These are phyloP conservation scores for Ptychodera flava DNA, from an alignment of 35 echinoderm and acorn worm species.

Conservation along the genomic window DNA sequence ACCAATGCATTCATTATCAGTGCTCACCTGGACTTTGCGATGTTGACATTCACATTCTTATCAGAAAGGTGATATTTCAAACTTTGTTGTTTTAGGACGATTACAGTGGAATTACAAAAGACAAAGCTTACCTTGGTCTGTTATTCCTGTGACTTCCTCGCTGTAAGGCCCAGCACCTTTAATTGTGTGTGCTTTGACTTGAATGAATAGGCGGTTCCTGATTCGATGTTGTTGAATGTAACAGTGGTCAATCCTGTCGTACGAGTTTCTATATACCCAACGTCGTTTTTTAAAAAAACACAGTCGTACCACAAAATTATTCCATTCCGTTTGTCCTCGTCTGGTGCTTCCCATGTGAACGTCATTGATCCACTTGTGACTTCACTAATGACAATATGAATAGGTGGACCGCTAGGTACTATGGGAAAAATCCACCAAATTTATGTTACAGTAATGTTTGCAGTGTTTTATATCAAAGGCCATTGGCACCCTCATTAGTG, in stretches of 20 bases:
- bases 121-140: not conserved
- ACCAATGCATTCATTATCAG: no score
- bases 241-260: not conserved
- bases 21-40: no score
- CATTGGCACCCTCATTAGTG: no score
- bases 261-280: not conserved
- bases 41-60: no score
- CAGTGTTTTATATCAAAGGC: no score
- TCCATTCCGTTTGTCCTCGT: not conserved
- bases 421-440: no score
- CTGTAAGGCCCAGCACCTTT: not conserved
- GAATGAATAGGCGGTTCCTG: not conserved
- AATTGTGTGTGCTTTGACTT: not conserved
- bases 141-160: not conserved
- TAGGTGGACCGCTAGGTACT: not conserved
- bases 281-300: not conserved
- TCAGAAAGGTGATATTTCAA: no score
- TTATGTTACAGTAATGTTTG: no score
- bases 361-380: not conserved
- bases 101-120: no score
- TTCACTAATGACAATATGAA: not conserved
- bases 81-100: no score
- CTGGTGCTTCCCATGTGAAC: not conserved
- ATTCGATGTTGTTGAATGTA: not conserved
- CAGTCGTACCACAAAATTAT: not conserved